phyloP scores from a whole-genome alignment of 1,140 invertebrate genomes.

The Helicoverpa armigera region DNA sequence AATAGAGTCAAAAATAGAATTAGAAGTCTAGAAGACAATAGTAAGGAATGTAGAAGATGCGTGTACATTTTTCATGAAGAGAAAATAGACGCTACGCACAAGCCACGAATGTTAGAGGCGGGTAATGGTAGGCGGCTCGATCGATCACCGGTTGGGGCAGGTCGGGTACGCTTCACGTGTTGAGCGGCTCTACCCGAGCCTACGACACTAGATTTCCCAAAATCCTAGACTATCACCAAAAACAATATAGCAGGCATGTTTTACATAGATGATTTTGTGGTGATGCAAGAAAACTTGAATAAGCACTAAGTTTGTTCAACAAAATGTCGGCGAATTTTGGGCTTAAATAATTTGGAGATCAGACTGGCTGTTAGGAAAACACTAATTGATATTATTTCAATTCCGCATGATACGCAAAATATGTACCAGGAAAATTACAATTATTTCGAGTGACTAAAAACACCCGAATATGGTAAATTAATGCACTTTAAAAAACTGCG shows the following conservation, averaged over 20 bases:
- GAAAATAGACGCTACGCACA: slow-evolving; percentile 46
- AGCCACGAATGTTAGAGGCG: slow-evolving; percentile 59
- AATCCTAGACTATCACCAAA: not conserved
- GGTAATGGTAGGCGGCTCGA: slow-evolving; percentile 67
- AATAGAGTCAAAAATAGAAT: not conserved
- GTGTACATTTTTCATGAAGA: slow-evolving; percentile 1
- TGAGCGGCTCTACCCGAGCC: slow-evolving; percentile 23
- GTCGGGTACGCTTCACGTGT: slow-evolving; percentile 71
- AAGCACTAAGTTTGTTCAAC: not conserved
- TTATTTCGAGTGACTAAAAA: not conserved
- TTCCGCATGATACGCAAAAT: not conserved
- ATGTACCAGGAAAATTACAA: not conserved
- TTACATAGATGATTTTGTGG: not conserved
- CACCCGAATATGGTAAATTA: not conserved
- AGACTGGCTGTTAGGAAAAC: too few species aligned
- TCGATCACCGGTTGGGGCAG: slow-evolving; percentile 77
- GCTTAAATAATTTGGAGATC: not conserved
- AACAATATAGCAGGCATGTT: not conserved
- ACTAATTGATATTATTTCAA: too few species aligned
- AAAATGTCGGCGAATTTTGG: not conserved
- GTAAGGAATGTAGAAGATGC: not conserved
- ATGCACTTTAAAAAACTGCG: not conserved
- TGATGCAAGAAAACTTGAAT: not conserved
- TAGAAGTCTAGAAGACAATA: too few species aligned
- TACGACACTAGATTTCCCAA: slow-evolving; percentile 4